Evolutionary conservation across 2,113 vertebrate genomes (phyloP), one percentile per base, ranked within the genome.

Genomic region (Vidua chalybeata): DNA sequence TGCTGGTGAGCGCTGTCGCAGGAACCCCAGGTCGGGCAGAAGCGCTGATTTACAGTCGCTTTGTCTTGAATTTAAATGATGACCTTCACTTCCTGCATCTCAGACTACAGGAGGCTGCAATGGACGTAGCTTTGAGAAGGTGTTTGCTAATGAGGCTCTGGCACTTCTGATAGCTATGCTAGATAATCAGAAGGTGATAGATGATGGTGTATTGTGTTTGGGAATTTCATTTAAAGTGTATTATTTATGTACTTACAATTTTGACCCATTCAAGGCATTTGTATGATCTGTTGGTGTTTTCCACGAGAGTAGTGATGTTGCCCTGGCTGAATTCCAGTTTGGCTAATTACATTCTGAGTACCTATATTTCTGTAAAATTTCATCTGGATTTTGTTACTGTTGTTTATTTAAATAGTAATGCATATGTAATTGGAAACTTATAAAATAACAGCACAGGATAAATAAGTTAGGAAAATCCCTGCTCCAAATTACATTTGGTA

Each of bases 31-130:
- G 31, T 72, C 58, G 1, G 76, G 79, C 55, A 71, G 30, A 71
- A 43, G 75, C 67, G 54, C 46, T 91, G 63, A 54, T 73, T 88
- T 55, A 48, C 63, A 14, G 7, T 93, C 0, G 0, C 67, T 87
- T 92, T 87, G 56, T 66, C 85, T 85, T 87, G 72, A 83, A 88
- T 95, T 89, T 80, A 85, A 93, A 89, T 61, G 52, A 35, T 2
- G 62, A 84, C 87, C 86, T 96, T 91, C 80, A 52, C 74, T 95
- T 91, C 61, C 69, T 76, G 58, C 8, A 0, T 86, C 79, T 86
- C 45, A 15, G 22, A 28, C 80, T 78, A 51, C 45, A 21, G 54
- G 48, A 31, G 19, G 39, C 81, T 75, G 86, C 87, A 58, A 1
- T 27, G 80, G 73, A 93, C 63, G 59, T 24, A 66, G 69, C 69